Evolutionary conservation across 1,140 invertebrate genomes (phyloP).

Genomic region (Drosophila melanogaster): Release_6_plus_ISO1_MT NT_033777.3:16185001-16185500

Average conservation of each 20-base stretch:
- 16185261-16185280: constrained; percentile 71
- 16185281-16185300: constrained; percentile 83
- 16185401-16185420: constrained; percentile 42
- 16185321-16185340: constrained; percentile 81
- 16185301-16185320: constrained; percentile 76
- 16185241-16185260: constrained; percentile 85
- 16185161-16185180: constrained; percentile 86
- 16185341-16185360: constrained; percentile 84
- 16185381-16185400: constrained; percentile 71
- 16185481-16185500: constrained; percentile 54
- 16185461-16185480: constrained; percentile 65
- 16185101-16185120: constrained; percentile 85
- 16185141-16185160: constrained; percentile 86
- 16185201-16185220: constrained; percentile 73
- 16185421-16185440: constrained; percentile 75
- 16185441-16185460: constrained; percentile 72
- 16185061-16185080: constrained; percentile 84
- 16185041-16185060: constrained; percentile 85
- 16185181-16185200: constrained; percentile 75
- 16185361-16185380: constrained; percentile 82
- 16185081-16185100: constrained; percentile 81
- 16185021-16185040: constrained; percentile 85
- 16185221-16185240: constrained; percentile 83
- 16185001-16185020: constrained; percentile 87
- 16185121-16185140: constrained; percentile 84